These are phyloP conservation scores for Cydia pomonella DNA, from an alignment of 1,140 invertebrate species.

Conservation along the genomic window DNA sequence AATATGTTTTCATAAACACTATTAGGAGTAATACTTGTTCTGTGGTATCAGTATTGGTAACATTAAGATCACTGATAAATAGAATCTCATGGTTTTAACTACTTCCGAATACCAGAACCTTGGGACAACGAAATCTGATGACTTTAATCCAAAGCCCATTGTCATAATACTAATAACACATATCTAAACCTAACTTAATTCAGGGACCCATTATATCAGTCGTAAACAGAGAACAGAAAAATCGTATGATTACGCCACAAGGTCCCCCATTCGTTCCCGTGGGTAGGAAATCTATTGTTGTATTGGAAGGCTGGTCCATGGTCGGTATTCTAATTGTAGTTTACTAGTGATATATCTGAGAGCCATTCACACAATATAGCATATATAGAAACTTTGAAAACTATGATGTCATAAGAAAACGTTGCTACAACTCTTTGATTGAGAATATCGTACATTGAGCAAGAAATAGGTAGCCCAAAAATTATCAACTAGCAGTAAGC, in stretches of 20 bases:
- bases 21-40: too few species aligned
- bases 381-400: background rate
- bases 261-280: constrained; percentile 13
- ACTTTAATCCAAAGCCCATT: background rate
- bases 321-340: constrained; percentile 10
- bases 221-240: constrained; percentile 4
- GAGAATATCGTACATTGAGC: too few species aligned
- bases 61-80: background rate
- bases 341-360: constrained; percentile 6
- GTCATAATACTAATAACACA: background rate
- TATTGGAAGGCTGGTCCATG: constrained; percentile 5
- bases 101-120: background rate
- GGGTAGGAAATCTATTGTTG: constrained; percentile 31
- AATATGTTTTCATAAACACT: too few species aligned
- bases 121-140: background rate
- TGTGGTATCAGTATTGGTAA: too few species aligned
- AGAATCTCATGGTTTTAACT: background rate
- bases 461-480: too few species aligned
- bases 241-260: constrained; percentile 13
- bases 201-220: background rate
- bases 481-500: too few species aligned
- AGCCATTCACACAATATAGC: background rate
- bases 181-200: background rate
- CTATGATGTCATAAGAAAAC: background rate
- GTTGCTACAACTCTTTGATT: background rate